phyloP scores from a whole-genome alignment of 2,797 vertebrate genomes.

The Rhinella marina region DNA sequence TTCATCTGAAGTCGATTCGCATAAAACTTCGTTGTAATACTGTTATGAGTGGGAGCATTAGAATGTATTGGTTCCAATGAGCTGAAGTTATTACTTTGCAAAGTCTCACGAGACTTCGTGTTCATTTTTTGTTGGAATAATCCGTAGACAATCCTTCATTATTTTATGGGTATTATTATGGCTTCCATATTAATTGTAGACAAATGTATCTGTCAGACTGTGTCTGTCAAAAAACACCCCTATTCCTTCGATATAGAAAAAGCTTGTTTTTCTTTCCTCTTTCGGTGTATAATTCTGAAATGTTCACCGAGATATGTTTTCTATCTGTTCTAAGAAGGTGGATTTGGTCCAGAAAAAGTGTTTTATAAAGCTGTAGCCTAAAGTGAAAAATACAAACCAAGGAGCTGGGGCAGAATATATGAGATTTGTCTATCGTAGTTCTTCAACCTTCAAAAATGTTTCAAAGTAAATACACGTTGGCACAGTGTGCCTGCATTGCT shows the following conservation, averaged over 20 bases:
- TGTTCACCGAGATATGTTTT: background rate
- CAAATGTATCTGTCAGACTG: background rate
- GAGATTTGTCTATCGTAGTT: background rate
- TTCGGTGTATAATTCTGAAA: background rate
- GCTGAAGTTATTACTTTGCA: too few species aligned
- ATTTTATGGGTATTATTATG: background rate
- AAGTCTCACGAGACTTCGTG: too few species aligned
- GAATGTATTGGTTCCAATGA: too few species aligned
- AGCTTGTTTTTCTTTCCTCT: background rate
- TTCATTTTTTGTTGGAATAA: background rate
- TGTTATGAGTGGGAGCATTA: too few species aligned
- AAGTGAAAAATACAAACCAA: background rate
- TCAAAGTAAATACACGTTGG: conserved; percentile 1
- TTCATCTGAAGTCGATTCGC: too few species aligned
- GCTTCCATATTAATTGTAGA: background rate
- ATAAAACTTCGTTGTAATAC: too few species aligned
- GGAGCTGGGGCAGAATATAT: background rate
- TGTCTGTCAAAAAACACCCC: background rate
- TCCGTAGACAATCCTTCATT: background rate
- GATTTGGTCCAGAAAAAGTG: background rate
- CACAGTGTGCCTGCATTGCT: background rate
- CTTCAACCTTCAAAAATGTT: background rate
- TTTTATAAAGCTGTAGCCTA: background rate
- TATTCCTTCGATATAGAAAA: background rate
- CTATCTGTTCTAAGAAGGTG: background rate